These are phyloP conservation scores for Trachelus iudaicus DNA, from an alignment of 2,888 invertebrate species.

Conservation along the genomic window DNA sequence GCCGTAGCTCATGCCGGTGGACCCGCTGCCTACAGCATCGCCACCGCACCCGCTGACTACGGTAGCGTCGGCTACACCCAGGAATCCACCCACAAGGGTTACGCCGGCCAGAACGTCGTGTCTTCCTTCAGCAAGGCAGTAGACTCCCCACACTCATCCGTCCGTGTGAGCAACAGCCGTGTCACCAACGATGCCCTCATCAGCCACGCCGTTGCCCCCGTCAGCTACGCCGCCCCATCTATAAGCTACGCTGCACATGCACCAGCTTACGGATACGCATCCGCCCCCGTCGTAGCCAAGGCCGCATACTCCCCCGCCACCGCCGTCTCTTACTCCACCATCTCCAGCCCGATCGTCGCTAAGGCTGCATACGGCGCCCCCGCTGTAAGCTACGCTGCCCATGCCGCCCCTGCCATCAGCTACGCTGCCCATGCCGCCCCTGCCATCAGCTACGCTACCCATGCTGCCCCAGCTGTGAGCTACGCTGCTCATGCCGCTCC, in stretches of 20 bases:
- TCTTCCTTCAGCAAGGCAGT: slow-evolving; percentile 47
- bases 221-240: slow-evolving; percentile 15
- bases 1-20: slow-evolving; percentile 44
- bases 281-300: slow-evolving; percentile 17
- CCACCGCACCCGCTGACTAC: slow-evolving; percentile 43
- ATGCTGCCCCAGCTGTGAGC: slow-evolving; percentile 28
- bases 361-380: slow-evolving; percentile 32
- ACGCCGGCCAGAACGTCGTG: slow-evolving; percentile 51
- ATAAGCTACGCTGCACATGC: slow-evolving; percentile 5
- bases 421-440: slow-evolving; percentile 27
- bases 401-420: slow-evolving; percentile 24
- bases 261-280: slow-evolving; percentile 11
- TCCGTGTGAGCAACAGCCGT: slow-evolving; percentile 49
- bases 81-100: slow-evolving; percentile 54
- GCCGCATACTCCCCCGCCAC: slow-evolving; percentile 7
- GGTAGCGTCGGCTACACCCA: slow-evolving; percentile 47
- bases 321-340: slow-evolving; percentile 10
- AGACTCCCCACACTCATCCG: slow-evolving; percentile 49
- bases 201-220: slow-evolving; percentile 18
- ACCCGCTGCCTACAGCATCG: slow-evolving; percentile 49
- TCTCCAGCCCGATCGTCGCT: slow-evolving; percentile 23
- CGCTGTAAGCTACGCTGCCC: slow-evolving; percentile 5
- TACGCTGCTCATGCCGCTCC: slow-evolving; percentile 16
- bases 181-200: slow-evolving; percentile 45
- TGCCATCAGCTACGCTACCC: slow-evolving; percentile 31